Evolutionary conservation across 1,140 invertebrate species (phyloP), one percentile per base, ranked within the genome.

Genomic region (Linepithema humile): DNA sequence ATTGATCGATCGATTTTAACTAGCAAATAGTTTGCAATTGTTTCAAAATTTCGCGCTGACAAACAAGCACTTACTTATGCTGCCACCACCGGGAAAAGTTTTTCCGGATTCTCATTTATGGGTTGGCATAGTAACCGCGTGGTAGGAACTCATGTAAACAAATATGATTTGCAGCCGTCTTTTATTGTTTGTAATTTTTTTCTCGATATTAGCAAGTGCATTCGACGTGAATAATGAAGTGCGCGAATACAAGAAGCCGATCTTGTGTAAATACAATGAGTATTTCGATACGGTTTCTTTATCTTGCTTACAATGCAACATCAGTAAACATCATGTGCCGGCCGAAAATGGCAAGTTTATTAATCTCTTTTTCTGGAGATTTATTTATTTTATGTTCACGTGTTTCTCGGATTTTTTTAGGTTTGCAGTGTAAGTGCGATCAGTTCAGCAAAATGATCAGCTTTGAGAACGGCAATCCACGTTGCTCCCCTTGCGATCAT

Each of bases 401-500:
- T 26, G 32, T 9, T 4, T 29, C 7, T 6, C 10, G 17, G 6
- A 7, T 23, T 3, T 26, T 20, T 10, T 15, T 12, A 80, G 75
- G 17, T 17, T 38, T 80, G 17, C 64, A 23, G 43, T 80, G 75
- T 17, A 17, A 7, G 35, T 80, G 75, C 64, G 45, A 80, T 35
- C 12, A 87, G 59, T 85, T 92, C 65, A 94, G 92, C 75, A 92
- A 86, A 86, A 90, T 74, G 35, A 82, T 88, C 64, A 88, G 80
- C n/a, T 88, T 85, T 38, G 84, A 91, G 65, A 82, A 91, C 85
- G 86, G 87, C 57, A 60, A 86, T 55, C 91, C 92, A 10, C 53
- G 90, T 55, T 95, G 94, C 75, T 50, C 86, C 65, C 45, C 9
- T 17, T 95, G 94, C 84, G 82, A 77, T 53, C 65, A 73, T 75